Base-by-base conservation (phyloP, 2,888 invertebrate species). In the Metopia argyrocephala region DNA sequence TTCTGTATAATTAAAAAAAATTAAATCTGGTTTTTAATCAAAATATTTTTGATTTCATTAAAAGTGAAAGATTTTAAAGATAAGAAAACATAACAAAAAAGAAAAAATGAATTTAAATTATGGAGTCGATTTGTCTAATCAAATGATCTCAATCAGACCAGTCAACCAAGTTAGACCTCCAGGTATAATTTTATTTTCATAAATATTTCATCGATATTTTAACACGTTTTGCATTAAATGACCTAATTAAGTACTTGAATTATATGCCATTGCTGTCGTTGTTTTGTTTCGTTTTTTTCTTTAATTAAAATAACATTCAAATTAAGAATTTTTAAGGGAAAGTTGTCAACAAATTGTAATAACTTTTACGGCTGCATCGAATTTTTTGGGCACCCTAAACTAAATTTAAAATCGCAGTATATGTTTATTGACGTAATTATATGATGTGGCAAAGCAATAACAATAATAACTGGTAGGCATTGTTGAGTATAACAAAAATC, bases 111-210 rank as follows among this genome's bases (percentile, higher is more conserved):
- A 70, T 46, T 70, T 48, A 48, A 76, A 70, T 70, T 69, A 74
- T 61, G 76, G 76, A 80, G 76, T 73, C 80, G 20, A 52, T 21
- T 69, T 80, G 80, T 80, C 80, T 80, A 76, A 68, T 68, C 71
- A 76, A 62, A 15, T 48, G 54, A 27, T 56, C 15, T 9, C 9
- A 3, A 61, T 54, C 7, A 38, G 46, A n/a, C 23, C 9, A 20
- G 3, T 25, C n/a, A 57, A 31, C 31, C 50, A 31, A 48, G 28
- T 18, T n/a, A 52, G 45, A 68, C 23, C 61, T 61, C 28, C 46
- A 15, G 38, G 20, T 59, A 25, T 4, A 52, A 61, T 20, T 1
- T 5, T 48, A 74, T 74, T 64, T n/a, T 15, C 48, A 64, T 64
- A 48, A 64, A 64, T 50, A 64, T 28, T 28, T 56, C 15, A 56